Percentiles rank a stretch among this genome's conserved stretches.
Evolutionary conservation across 2,888 invertebrate genomes (phyloP).

Genomic region (Mesochorus sp.): DNA sequence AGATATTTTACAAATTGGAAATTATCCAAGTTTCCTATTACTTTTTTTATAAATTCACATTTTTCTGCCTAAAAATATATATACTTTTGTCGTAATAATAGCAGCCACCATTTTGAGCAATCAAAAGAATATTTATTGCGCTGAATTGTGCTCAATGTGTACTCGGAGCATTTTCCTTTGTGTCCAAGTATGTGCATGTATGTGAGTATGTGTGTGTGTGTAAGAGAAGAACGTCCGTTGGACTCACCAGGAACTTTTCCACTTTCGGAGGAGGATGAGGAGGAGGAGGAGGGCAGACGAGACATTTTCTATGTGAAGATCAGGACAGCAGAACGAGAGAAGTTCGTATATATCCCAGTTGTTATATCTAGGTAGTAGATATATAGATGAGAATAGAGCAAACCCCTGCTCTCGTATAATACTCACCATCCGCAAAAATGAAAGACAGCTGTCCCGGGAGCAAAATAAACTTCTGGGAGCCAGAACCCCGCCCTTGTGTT

Average conservation of each 20-base stretch:
- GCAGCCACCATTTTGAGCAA: no score
- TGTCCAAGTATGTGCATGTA: neutral
- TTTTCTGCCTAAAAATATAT: no score
- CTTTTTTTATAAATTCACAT: no score
- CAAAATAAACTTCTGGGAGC: conserved; percentile 38
- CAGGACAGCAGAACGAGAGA: conserved; percentile 15
- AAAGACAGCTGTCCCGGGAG: conserved; percentile 44
- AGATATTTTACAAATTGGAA: no score
- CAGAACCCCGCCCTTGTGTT: neutral
- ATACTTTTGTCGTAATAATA: no score
- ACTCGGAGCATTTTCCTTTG: neutral
- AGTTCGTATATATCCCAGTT: conserved; percentile 25
- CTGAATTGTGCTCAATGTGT: conserved; percentile 15
- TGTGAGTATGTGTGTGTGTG: neutral
- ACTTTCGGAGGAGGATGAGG: conserved; percentile 1
- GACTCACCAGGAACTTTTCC: conserved; percentile 14
- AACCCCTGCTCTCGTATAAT: conserved; percentile 12
- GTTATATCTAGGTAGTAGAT: conserved; percentile 40
- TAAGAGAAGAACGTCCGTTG: conserved; percentile 14
- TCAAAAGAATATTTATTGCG: no score
- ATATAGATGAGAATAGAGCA: neutral
- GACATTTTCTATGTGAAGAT: neutral
- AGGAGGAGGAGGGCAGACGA: neutral
- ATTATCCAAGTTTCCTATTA: no score
- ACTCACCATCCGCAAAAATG: conserved; percentile 53